A percentile compares a stretch with the other conserved stretches of the same genome.
These are phyloP conservation scores for Enteromius anoplus DNA, from an alignment of 2,797 vertebrate genomes.

Conservation along the genomic window DNA sequence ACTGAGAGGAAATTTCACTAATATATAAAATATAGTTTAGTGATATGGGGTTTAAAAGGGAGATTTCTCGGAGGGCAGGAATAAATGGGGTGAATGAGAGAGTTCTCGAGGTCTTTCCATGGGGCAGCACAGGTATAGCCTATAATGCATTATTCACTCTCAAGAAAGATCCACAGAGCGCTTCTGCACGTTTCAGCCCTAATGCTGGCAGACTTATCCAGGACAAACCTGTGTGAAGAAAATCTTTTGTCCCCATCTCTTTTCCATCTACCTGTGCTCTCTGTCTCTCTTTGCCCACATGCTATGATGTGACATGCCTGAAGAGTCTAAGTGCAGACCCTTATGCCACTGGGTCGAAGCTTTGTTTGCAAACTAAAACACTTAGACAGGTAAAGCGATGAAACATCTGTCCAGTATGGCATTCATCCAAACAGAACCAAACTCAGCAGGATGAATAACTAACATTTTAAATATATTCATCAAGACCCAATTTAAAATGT, in stretches of 20 bases:
- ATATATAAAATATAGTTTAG: slow-evolving; percentile 26
- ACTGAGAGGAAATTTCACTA: slow-evolving; percentile 34
- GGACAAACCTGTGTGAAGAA: slow-evolving; percentile 46
- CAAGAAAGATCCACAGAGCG: slow-evolving; percentile 29
- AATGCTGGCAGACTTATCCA: slow-evolving; percentile 58
- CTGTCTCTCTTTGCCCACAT: neutral
- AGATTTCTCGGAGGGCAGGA: slow-evolving; percentile 17
- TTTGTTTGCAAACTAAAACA: slow-evolving; percentile 51
- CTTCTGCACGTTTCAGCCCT: slow-evolving; percentile 39
- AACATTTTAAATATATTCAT: slow-evolving; percentile 20
- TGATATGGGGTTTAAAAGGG: neutral
- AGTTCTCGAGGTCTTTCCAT: slow-evolving; percentile 28
- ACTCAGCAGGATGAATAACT: neutral
- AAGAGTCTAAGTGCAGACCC: slow-evolving; percentile 42
- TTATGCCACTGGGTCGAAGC: slow-evolving; percentile 10
- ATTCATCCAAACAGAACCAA: neutral
- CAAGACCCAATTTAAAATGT: slow-evolving; percentile 9
- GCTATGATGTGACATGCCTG: slow-evolving; percentile 40
- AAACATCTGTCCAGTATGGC: slow-evolving; percentile 49
- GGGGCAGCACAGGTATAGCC: slow-evolving; percentile 30
- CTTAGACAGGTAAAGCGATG: slow-evolving; percentile 41
- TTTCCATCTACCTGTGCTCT: slow-evolving; percentile 10
- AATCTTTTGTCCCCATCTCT: slow-evolving; percentile 9
- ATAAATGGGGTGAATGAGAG: slow-evolving; percentile 35
- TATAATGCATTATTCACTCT: slow-evolving; percentile 56